A percentile compares a stretch with the other conserved stretches of the same genome.
phyloP scores from a whole-genome alignment of 1,140 invertebrate genomes.

The Drosophila elegans region DNA sequence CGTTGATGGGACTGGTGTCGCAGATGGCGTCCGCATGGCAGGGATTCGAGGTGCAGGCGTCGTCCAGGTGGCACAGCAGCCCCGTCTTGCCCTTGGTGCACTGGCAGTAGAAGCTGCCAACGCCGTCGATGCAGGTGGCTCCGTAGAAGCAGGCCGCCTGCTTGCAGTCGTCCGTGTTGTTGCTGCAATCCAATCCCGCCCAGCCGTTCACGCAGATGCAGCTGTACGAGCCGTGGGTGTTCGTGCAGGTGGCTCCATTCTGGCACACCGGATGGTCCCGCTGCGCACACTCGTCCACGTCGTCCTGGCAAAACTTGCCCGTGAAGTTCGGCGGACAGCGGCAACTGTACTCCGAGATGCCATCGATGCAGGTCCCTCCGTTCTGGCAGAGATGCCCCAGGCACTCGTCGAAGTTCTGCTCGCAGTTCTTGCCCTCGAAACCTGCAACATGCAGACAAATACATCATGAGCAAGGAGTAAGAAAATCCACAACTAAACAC shows the following conservation, averaged over 20 bases:
- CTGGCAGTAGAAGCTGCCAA: slow-evolving; percentile 97
- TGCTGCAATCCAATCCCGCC: slow-evolving; percentile 95
- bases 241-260: slow-evolving; percentile 97
- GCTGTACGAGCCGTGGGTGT: slow-evolving; percentile 94
- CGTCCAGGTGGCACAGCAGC: slow-evolving; percentile 96
- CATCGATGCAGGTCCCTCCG: slow-evolving; percentile 95
- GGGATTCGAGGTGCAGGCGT: slow-evolving; percentile 98
- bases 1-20: slow-evolving; percentile 97
- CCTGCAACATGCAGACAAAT: slow-evolving; percentile 86
- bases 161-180: slow-evolving; percentile 97
- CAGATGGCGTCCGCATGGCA: slow-evolving; percentile 97
- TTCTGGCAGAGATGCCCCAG: slow-evolving; percentile 95
- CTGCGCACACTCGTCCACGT: slow-evolving; percentile 93
- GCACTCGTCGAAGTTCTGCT: slow-evolving; percentile 96
- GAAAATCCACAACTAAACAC: too few species aligned
- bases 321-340: slow-evolving; percentile 94
- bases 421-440: slow-evolving; percentile 93
- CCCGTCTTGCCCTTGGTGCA: slow-evolving; percentile 98
- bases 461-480: neutral
- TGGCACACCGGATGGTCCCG: slow-evolving; percentile 92
- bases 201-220: slow-evolving; percentile 99
- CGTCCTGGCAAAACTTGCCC: slow-evolving; percentile 92
- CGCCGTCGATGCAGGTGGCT: slow-evolving; percentile 97
- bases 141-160: slow-evolving; percentile 97
- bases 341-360: slow-evolving; percentile 94